These are phyloP conservation scores for Germaria angustata DNA, from an alignment of 2,888 invertebrate genomes.

Conservation along the genomic window DNA sequence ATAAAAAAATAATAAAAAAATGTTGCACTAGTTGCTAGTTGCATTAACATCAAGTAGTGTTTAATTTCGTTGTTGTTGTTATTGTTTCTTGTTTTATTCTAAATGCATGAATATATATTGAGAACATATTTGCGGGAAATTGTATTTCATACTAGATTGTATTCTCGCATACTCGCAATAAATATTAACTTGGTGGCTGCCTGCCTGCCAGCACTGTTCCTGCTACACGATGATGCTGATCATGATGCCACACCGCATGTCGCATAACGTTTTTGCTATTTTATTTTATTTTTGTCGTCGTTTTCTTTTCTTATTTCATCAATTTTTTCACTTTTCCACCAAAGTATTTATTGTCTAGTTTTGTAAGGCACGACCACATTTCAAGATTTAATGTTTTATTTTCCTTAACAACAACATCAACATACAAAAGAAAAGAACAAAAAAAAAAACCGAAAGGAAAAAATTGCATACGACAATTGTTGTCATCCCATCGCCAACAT, in stretches of 20 bases:
- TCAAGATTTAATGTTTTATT: constrained; percentile 59
- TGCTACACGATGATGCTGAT: constrained; percentile 50
- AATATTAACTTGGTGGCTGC: constrained; percentile 48
- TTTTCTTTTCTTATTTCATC: constrained; percentile 28
- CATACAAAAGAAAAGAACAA: not conserved
- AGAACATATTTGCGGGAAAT: constrained; percentile 32
- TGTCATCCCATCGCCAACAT: constrained; percentile 47
- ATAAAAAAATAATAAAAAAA: not conserved
- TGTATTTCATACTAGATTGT: not conserved
- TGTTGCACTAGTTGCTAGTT: constrained; percentile 63
- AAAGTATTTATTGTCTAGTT: constrained; percentile 57
- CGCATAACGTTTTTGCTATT: constrained; percentile 67
- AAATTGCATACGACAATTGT: constrained; percentile 60
- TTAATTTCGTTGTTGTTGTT: no score
- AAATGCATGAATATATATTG: constrained; percentile 12
- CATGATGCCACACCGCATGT: constrained; percentile 68
- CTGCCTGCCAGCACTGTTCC: constrained; percentile 33
- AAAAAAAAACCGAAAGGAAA: not conserved
- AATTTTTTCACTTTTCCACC: constrained; percentile 8
- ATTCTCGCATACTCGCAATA: constrained; percentile 37
- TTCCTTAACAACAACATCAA: constrained; percentile 8
- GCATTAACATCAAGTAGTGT: constrained; percentile 61
- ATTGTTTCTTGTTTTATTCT: not conserved
- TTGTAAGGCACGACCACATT: constrained; percentile 64
- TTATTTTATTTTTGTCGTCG: not conserved